Evolutionary conservation across 2,797 vertebrate species (phyloP), one percentile per base, ranked within the genome.

Genomic region (Manis crassicaudata): DNA sequence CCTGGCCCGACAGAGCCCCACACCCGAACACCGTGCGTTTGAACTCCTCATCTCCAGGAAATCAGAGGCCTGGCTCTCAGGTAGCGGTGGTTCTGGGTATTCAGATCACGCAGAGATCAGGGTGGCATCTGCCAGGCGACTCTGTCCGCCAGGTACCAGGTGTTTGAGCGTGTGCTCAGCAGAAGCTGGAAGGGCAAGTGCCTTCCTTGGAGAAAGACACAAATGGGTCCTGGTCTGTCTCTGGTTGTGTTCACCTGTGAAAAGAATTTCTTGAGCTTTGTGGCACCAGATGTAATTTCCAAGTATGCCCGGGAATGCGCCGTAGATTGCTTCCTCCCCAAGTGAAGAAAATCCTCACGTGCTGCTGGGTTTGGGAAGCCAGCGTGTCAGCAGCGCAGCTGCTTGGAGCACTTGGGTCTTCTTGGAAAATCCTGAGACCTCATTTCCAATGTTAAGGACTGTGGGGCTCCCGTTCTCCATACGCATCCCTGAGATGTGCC

Each of bases 111-210:
- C n/a, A 23, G 58, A 58, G 67, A 14, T 23, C 2, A 0, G 35
- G 52, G 6, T 5, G 0, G 52, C 3, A 35, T 72, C 35, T 23
- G 12, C 35, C 67, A 1, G 25, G 35, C 0, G 1, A 43, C 65
- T 3, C 67, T 0, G 0, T 52, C 43, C 5, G 62, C 46, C 5
- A 18, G 32, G 17, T 43, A 4, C 13, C 43, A 0, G 58, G 32
- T 52, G n/a, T 23, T 8, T 10, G 21, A 35, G 62, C 32, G 11
- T 14, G 0, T 35, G 62, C 46, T 32, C 1, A 3, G 3, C 70
- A 4, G 40, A 35, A 60, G 29, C 70, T 20, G 1, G 56, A 65
- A 54, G 18, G 58, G 18, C 18, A 1, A 50, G 18, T 20, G 12
- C 27, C 9, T 65, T 35, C 50, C 62, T 25, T 2, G 9, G 50